These are phyloP conservation scores for Acanthaster planci DNA, from an alignment of 35 echinoderm and acorn worm genomes.

Conservation along the genomic window DNA sequence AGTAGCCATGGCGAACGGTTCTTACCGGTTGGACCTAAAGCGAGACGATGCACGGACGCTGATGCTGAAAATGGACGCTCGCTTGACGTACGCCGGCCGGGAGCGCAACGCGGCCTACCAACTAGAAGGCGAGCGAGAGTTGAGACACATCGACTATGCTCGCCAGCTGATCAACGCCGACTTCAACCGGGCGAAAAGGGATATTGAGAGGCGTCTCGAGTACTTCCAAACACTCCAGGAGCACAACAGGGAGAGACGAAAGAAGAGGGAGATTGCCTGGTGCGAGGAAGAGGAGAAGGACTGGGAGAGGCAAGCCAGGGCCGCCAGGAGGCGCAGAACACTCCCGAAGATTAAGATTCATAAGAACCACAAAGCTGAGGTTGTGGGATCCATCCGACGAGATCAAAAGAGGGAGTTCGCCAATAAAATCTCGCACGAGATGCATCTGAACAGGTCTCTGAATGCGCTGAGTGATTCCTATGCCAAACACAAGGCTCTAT, in stretches of 20 bases:
- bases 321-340: conserved; percentile 21
- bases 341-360: conserved; percentile 16
- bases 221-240: conserved; percentile 61
- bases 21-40: conserved; percentile 78
- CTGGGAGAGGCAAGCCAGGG: not conserved
- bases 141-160: conserved; percentile 72
- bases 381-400: conserved; percentile 50
- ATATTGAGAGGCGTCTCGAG: conserved; percentile 46
- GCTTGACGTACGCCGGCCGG: conserved; percentile 71
- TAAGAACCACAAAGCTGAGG: conserved; percentile 45
- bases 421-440: conserved; percentile 29
- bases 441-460: conserved; percentile 39
- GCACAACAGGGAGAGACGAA: conserved; percentile 43
- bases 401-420: conserved; percentile 33
- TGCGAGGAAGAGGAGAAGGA: not conserved
- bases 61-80: conserved; percentile 81
- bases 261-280: conserved; percentile 35
- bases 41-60: conserved; percentile 84
- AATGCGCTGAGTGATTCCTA: conserved; percentile 47
- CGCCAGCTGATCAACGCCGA: conserved; percentile 57
- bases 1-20: conserved; percentile 27
- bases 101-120: conserved; percentile 66
- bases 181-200: conserved; percentile 58
- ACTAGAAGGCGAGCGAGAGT: conserved; percentile 64
- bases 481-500: conserved; percentile 7